A percentile compares a stretch with the other conserved stretches of the same genome.
Conservation (phyloP, 2,888 invertebrate species). For the Cheilosia pagana region DNA sequence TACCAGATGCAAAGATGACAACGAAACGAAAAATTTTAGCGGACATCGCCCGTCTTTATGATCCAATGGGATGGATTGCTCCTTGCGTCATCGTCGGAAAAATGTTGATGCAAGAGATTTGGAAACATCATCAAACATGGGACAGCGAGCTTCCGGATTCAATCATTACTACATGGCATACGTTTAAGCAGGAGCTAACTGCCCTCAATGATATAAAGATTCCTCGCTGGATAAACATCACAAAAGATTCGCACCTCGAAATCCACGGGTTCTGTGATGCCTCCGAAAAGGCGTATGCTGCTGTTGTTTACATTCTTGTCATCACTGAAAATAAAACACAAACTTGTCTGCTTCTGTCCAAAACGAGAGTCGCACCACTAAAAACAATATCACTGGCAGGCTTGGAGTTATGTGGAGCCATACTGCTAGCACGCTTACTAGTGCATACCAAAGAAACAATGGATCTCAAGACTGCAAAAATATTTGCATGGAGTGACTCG, state of each 20-base stretch:
- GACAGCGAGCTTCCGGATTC: constrained; percentile 38
- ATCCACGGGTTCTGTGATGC: constrained; percentile 53
- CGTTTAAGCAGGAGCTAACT: constrained; percentile 25
- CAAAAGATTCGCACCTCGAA: constrained; percentile 10
- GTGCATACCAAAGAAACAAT: background rate
- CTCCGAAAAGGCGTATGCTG: constrained; percentile 22
- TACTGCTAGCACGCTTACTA: background rate
- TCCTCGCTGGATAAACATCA: constrained; percentile 29
- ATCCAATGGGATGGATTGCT: constrained; percentile 60
- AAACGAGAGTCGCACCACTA: constrained; percentile 27
- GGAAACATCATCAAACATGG: constrained; percentile 55
- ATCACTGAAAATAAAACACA: background rate
- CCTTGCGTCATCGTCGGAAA: constrained; percentile 53
- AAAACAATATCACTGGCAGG: constrained; percentile 29
- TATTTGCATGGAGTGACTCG: constrained; percentile 7
- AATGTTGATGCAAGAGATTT: constrained; percentile 63
- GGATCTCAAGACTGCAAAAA: background rate
- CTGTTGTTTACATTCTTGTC: too few species aligned
- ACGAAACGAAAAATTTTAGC: constrained; percentile 23
- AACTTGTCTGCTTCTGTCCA: background rate
- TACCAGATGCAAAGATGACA: background rate
- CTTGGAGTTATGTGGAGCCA: background rate
- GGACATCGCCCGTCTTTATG: constrained; percentile 28
- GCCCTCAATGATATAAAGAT: constrained; percentile 27
- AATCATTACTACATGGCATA: constrained; percentile 20